Base-by-base conservation (phyloP, 2,888 invertebrate species). In the Epicampocera succincta region DNA sequence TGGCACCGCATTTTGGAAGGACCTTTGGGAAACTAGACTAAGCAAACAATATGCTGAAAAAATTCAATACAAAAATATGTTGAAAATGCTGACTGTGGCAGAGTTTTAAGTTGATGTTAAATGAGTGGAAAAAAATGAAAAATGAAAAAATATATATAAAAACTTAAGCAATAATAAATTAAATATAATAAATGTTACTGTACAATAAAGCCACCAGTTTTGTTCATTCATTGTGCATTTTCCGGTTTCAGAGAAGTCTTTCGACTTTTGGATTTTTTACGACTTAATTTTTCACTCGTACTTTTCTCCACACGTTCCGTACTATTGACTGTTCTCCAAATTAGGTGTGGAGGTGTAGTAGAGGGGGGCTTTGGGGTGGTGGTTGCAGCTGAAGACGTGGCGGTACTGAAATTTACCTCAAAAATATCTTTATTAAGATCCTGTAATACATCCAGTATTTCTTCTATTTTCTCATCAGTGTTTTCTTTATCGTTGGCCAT, bases 371-470 rank as follows among this genome's bases (percentile, higher is more conserved):
- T 52, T 13, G n/a, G 15, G 8, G 33, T 40, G 11, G 13, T 44
- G 3, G 38, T 11, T 1, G 29, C 11, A 3, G 38, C 9, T 8
- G 46, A 4, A 19, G 66, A n/a, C 0, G 46, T 58, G 21, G 66
- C 29, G 11, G 56, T 9, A 1, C 12, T 29, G 19, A 9, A 17
- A 0, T 8, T n/a, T 13, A 38, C 56, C 38, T 61, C 25, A 5
- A 44, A 5, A 0, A 4, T 40, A 15, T 85, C 85, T 3, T 85
- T 61, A 54, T 85, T 85, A 54, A 89, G 79, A 56, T 89, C 86
- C 65, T 87, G 86, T 21, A 89, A 79, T 40, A 88, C 84, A 56
- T 87, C 87, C 12, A 89, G 85, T 60, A 89, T 77, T 54, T 88
- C 86, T 44, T 88, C 88, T 3, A 88, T 83, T 52, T 85, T 83